Evolutionary conservation across 1,140 invertebrate genomes (phyloP).

Genomic region (Dufourea novaeangliae): DNA sequence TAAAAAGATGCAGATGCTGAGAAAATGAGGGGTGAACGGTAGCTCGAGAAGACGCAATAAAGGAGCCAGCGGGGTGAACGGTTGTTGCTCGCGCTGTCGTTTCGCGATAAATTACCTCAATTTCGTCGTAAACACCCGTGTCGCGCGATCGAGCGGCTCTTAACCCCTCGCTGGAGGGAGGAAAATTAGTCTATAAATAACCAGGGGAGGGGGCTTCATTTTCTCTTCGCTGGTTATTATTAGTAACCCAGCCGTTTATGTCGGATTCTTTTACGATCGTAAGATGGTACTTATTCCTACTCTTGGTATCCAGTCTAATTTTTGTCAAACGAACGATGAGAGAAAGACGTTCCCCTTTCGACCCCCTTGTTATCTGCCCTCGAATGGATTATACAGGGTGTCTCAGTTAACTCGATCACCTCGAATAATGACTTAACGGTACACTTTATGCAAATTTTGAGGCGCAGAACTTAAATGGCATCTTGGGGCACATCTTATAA

Average conservation of each 20-base stretch:
- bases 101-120: conserved; percentile 42
- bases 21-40: conserved; percentile 8
- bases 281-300: not conserved
- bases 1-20: conserved; percentile 44
- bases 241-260: conserved; percentile 1
- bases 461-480: too few relatives aligned
- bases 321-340: not conserved
- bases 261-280: not conserved
- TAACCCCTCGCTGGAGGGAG: not conserved
- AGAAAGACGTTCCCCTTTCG: too few relatives aligned
- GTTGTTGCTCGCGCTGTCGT: conserved; percentile 25
- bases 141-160: not conserved
- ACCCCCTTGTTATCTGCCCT: not conserved
- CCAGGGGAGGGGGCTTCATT: not conserved
- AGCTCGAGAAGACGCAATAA: not conserved
- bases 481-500: too few relatives aligned
- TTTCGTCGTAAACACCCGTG: conserved; percentile 28
- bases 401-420: too few relatives aligned
- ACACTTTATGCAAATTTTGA: too few relatives aligned
- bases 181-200: conserved; percentile 33
- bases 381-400: too few relatives aligned
- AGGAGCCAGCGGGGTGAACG: not conserved
- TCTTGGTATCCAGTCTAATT: not conserved
- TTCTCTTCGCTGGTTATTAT: not conserved
- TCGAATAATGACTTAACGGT: too few relatives aligned